Evolutionary conservation across 2,113 vertebrate genomes (phyloP), one percentile per base, ranked within the genome.

Genomic region (Conger conger): DNA sequence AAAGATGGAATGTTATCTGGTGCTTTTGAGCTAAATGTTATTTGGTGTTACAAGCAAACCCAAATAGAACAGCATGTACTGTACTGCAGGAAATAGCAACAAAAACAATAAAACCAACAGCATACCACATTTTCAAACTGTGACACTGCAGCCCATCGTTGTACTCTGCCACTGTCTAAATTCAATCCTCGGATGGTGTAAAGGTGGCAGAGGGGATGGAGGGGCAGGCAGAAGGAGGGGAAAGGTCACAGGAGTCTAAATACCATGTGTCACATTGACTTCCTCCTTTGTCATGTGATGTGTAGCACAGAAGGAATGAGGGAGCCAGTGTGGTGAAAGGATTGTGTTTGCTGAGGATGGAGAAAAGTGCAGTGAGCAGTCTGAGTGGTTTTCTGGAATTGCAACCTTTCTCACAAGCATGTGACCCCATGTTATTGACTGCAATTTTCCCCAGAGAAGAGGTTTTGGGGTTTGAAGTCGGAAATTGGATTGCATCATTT

Each of bases 1-100:
- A 63, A 27, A 63, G 57, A 20, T 20, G 57, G 57, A 63, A 63
- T 45, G 79, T 50, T 80, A 80, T 80, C 42, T 40, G 36, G 16
- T 80, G 79, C 38, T 45, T 45, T 27, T 80, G 79, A 80, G 38
- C 35, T 23, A 80, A 80, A 80, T 80, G 37, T 27, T 16, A 27
- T 23, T 27, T 23, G 40, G 16, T 9, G 38, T 42, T 57, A 57
- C 18, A 18, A 57, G 54, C 54, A 57, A 18, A 20, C 15, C 54
- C 54, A 20, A 18, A 20, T 18, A 57, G 54, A 16, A 57, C 18
- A 63, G 57, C 79, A 80, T 8, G 50, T n/a, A 30, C 30, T 23
- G 23, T 38, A 7, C 20, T 80, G 79, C 50, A 80, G 79, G 68
- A 73, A 73, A 73, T 30, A 27, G n/a, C 68, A 33, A 13, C 68